Conservation (phyloP, 2,888 invertebrate species). For the Tricholauxania praeusta region DNA sequence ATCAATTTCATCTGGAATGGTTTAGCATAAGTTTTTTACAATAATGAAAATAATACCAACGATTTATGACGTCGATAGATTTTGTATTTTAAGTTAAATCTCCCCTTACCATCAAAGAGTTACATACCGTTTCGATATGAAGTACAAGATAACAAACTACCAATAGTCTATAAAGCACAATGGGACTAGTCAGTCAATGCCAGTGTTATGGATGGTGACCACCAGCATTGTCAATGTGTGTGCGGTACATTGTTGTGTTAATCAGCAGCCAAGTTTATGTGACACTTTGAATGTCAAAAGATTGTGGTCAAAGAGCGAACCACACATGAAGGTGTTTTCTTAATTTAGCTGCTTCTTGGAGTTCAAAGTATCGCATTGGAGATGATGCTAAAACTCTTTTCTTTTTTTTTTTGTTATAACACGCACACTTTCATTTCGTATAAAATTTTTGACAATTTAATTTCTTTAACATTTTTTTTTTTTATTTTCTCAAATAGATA, state of each 20-base stretch:
- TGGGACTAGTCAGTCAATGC: background rate
- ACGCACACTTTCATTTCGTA: slow-evolving; percentile 19
- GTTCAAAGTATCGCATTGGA: too few species aligned
- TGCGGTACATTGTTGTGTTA: slow-evolving; percentile 45
- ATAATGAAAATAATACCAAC: background rate
- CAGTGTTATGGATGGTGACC: background rate
- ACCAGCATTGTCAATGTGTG: background rate
- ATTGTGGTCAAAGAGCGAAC: slow-evolving; percentile 38
- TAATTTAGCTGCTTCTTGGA: too few species aligned
- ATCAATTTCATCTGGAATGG: slow-evolving; percentile 29
- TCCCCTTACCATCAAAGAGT: too few species aligned
- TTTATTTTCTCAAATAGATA: too few species aligned
- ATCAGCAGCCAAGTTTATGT: slow-evolving; percentile 50
- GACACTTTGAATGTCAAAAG: slow-evolving; percentile 48
- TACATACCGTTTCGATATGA: slow-evolving; percentile 2
- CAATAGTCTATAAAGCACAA: too few species aligned
- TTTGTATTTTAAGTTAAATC: too few species aligned
- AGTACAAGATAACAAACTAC: slow-evolving; percentile 7
- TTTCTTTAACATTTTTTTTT: background rate
- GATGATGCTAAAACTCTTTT: too few species aligned
- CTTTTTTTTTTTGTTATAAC: background rate
- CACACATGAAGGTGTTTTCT: slow-evolving; percentile 29
- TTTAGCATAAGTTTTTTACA: background rate
- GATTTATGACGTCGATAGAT: background rate
- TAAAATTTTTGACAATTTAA: slow-evolving; percentile 27